Percentiles rank a stretch among this genome's conserved stretches.
Conservation (phyloP, 2,113 vertebrate genomes). For the Pimephales promelas region DNA sequence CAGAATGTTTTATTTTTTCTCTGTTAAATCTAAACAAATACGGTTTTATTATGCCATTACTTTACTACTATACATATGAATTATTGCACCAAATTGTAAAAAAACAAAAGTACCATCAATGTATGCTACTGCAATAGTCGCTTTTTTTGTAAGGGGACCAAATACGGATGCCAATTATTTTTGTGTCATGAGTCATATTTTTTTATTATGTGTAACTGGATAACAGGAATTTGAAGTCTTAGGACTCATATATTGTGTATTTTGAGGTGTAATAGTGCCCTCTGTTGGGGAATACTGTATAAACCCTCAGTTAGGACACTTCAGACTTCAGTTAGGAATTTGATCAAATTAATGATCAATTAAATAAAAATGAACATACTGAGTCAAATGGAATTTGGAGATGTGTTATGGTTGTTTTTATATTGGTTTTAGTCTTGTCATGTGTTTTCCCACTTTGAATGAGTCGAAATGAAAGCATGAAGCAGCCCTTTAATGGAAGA, state of each 20-base stretch:
- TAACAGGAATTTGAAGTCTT: background rate
- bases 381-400: no score
- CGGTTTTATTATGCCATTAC: background rate
- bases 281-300: conserved; percentile 61
- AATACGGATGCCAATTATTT: background rate
- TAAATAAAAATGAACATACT: background rate
- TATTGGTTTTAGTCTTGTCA: background rate
- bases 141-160: background rate
- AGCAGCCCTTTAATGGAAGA: background rate
- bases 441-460: background rate
- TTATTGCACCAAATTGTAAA: background rate
- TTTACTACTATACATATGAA: background rate
- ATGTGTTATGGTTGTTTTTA: background rate
- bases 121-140: background rate
- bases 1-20: conserved; percentile 2
- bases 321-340: background rate
- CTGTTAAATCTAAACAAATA: background rate
- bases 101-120: background rate
- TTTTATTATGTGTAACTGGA: background rate
- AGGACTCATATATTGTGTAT: background rate
- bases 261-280: conserved; percentile 55
- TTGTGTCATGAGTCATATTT: background rate
- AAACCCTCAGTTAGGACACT: background rate
- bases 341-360: background rate
- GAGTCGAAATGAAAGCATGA: background rate